Evolutionary conservation across 2,888 invertebrate genomes (phyloP).

Genomic region (Odontothrips loti): DNA sequence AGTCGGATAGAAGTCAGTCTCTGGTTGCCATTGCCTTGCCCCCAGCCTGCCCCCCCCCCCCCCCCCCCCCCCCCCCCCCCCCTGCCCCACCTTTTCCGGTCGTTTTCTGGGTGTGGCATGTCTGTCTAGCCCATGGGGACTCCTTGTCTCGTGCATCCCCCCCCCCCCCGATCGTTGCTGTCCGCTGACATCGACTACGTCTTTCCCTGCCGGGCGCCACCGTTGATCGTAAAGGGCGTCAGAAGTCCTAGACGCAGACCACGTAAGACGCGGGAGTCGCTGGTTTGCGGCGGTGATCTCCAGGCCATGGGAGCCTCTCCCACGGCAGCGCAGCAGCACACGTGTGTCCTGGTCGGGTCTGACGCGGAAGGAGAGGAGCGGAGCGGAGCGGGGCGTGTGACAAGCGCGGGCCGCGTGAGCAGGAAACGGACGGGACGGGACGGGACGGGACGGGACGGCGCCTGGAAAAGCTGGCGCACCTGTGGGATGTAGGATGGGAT

Average conservation of each 20-base stretch:
- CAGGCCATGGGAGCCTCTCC: too few species aligned
- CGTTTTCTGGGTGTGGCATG: neutral
- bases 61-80: neutral
- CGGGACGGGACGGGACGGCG: neutral
- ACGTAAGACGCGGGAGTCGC: too few species aligned
- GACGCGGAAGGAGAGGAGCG: too few species aligned
- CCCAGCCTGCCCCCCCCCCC: neutral
- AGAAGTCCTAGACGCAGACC: too few species aligned
- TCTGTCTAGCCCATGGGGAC: neutral
- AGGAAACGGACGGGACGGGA: neutral
- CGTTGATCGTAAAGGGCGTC: neutral
- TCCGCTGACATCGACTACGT: neutral
- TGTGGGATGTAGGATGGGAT: neutral
- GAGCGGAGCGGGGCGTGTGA: too few species aligned
- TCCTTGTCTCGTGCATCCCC: neutral
- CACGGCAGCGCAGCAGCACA: too few species aligned
- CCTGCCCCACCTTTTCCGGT: neutral
- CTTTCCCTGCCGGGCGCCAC: neutral
- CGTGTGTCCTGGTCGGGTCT: too few species aligned
- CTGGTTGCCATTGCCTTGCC: neutral
- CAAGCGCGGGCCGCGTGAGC: too few species aligned
- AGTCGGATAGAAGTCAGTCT: neutral
- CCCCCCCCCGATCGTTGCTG: neutral
- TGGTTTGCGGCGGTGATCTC: too few species aligned
- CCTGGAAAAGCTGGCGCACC: neutral